Evolutionary conservation across 37 sponge, comb jelly and placozoan genomes (phyloP).

Genomic region (Cladorhizidae sp.): DNA sequence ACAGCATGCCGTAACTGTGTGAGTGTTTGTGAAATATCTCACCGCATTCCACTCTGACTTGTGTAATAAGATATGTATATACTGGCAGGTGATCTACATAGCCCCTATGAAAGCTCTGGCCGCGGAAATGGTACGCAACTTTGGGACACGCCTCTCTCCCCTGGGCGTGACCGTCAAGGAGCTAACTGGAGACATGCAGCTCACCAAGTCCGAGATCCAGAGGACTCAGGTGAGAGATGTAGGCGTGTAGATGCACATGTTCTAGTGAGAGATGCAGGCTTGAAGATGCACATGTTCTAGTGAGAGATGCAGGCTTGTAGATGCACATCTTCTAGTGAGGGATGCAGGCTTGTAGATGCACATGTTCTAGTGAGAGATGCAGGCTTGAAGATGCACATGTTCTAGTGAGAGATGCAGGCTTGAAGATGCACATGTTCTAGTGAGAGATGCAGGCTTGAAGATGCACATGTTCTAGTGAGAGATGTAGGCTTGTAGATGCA

Average conservation of each 20-base stretch:
- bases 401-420: no score
- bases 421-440: no score
- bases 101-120: constrained; percentile 99
- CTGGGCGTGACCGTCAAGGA: constrained; percentile 93
- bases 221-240: constrained; percentile 81
- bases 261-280: background rate
- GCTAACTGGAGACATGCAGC: constrained; percentile 98
- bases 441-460: constrained; percentile 4
- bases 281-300: no score
- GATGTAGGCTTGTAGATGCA: background rate
- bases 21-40: no score
- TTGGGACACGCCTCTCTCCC: constrained; percentile 72
- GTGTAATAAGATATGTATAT: no score
- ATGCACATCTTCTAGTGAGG: constrained; percentile 87
- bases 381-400: no score
- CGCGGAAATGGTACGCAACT: constrained; percentile 94
- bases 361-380: background rate
- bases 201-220: constrained; percentile 92
- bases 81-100: constrained; percentile 88
- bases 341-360: background rate
- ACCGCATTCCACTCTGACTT: no score
- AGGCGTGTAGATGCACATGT: background rate
- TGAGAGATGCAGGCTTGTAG: no score
- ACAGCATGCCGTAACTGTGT: no score
- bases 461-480: background rate